Evolutionary conservation across 2,888 invertebrate species (phyloP).

Genomic region (Myathropa florea): DNA sequence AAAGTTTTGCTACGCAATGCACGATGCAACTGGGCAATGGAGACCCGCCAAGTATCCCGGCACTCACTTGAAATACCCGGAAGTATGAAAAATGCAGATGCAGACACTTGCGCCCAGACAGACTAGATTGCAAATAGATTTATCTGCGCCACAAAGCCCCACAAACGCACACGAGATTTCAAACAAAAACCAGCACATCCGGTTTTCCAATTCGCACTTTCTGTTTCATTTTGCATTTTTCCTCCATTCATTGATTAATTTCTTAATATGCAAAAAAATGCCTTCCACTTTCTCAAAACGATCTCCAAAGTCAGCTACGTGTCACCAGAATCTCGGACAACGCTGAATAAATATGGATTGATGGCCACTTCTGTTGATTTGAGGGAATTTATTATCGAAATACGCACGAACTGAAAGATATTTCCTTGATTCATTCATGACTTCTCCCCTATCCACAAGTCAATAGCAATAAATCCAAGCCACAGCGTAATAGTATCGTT

Average conservation of each 20-base stretch:
- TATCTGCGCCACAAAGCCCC: background rate
- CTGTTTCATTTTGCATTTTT: background rate
- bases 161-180: background rate
- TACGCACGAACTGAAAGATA: background rate
- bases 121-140: background rate
- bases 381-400: background rate
- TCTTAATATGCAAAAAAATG: background rate
- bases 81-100: background rate
- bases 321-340: background rate
- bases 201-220: no score
- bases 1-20: background rate
- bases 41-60: background rate
- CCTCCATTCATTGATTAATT: background rate
- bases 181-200: background rate
- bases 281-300: background rate
- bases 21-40: background rate
- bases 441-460: background rate
- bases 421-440: background rate
- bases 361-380: background rate
- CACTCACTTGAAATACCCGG: background rate
- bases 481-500: slow-evolving; percentile 3
- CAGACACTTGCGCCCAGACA: background rate
- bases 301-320: background rate
- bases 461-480: slow-evolving; percentile 13
- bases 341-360: background rate